These are phyloP conservation scores for Oryzias dopingdopingensis DNA, from an alignment of 2,797 vertebrate genomes.

Conservation along the genomic window DNA sequence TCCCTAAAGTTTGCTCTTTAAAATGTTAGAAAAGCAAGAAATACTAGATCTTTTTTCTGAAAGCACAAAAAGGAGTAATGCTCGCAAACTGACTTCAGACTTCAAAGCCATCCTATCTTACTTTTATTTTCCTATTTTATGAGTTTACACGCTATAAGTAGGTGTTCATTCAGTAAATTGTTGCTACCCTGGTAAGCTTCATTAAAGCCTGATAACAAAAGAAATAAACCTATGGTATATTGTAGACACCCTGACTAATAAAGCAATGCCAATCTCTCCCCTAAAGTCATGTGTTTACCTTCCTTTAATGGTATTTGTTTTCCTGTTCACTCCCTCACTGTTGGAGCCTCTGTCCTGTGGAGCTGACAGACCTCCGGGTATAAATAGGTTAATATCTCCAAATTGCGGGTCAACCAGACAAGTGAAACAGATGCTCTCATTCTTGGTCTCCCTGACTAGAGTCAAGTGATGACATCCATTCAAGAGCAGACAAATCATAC, in stretches of 20 bases:
- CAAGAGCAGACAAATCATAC: conserved; percentile 51
- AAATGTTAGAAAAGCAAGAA: no score
- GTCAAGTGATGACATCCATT: conserved; percentile 43
- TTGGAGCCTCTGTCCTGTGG: conserved; percentile 32
- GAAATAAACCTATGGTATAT: conserved; percentile 8
- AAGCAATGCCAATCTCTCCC: conserved; percentile 22
- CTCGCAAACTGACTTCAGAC: conserved; percentile 54
- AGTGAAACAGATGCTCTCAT: conserved; percentile 34
- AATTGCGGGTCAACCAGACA: conserved; percentile 59
- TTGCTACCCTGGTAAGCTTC: conserved; percentile 14
- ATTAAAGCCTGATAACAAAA: conserved; percentile 14
- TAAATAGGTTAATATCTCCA: conserved; percentile 65
- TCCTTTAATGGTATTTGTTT: conserved; percentile 50
- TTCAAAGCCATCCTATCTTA: conserved; percentile 74
- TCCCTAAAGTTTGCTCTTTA: no score
- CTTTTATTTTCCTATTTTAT: no score
- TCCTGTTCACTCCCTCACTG: conserved; percentile 36
- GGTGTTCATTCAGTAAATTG: not conserved
- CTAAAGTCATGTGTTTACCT: conserved; percentile 29
- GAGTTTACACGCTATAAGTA: no score
- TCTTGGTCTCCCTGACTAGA: conserved; percentile 36
- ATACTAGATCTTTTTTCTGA: conserved; percentile 10
- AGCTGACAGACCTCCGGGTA: conserved; percentile 46
- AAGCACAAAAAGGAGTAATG: conserved; percentile 46
- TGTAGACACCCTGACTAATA: conserved; percentile 14